Evolutionary conservation across 2,113 vertebrate species (phyloP).

Genomic region (Antechinus flavipes): DNA sequence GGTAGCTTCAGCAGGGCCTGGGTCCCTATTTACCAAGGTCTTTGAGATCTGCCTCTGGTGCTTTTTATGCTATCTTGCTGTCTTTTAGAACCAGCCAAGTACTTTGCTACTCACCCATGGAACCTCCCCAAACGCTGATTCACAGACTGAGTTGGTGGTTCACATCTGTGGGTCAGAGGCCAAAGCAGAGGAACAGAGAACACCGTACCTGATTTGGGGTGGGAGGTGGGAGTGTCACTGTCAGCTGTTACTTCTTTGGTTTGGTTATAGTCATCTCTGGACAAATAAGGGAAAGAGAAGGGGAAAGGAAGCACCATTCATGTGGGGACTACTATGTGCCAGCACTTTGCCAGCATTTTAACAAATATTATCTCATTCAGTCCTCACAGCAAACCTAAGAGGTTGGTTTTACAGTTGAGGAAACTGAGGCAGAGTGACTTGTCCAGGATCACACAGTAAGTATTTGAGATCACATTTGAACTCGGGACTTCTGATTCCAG

Average conservation of each 20-base stretch:
- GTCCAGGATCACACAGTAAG: neutral
- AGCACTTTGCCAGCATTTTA: neutral
- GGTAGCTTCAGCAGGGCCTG: no score
- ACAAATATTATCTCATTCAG: neutral
- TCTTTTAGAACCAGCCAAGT: neutral
- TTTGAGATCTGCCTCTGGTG: neutral
- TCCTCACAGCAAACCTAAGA: neutral
- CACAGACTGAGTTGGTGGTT: neutral
- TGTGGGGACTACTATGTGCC: neutral
- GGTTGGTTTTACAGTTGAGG: neutral
- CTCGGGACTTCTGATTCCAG: neutral
- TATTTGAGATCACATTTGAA: neutral
- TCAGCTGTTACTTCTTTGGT: neutral
- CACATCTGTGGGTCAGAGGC: neutral
- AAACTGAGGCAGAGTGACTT: neutral
- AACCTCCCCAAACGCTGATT: neutral
- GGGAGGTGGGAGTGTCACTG: neutral
- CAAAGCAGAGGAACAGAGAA: neutral
- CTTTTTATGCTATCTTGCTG: neutral
- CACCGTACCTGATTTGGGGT: neutral
- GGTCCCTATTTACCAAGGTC: neutral
- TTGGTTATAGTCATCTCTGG: neutral
- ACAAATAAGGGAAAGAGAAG: neutral
- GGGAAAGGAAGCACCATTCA: neutral
- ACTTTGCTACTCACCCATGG: neutral